Conservation (phyloP, 2,113 vertebrate genomes). For the Sinosuthora webbiana region DNA sequence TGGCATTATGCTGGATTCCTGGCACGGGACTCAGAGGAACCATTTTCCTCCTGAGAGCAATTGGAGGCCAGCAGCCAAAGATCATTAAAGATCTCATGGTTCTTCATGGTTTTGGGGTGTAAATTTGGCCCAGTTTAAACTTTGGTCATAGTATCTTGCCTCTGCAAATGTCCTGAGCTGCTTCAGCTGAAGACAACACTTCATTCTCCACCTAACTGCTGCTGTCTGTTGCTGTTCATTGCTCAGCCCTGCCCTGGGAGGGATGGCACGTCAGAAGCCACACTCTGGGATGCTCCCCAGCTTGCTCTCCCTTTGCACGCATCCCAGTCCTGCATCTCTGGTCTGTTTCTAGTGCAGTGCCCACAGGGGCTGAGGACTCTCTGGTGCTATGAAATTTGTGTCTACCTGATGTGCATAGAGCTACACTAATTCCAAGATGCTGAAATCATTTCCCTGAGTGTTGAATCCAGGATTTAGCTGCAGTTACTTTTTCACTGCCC, state of each 20-base stretch:
- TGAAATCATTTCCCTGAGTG: background rate
- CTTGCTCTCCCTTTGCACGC: background rate
- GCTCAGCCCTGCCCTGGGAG: background rate
- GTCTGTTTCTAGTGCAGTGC: background rate
- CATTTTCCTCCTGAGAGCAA: background rate
- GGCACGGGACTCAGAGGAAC: background rate
- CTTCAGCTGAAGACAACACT: background rate
- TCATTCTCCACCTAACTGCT: background rate
- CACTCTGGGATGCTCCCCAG: rapidly evolving
- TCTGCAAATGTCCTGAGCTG: background rate
- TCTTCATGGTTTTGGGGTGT: background rate
- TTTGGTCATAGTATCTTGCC: background rate
- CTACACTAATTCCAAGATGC: background rate
- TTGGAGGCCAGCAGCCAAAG: background rate
- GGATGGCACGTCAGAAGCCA: rapidly evolving
- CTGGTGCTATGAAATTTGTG: background rate
- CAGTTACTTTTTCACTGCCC: background rate
- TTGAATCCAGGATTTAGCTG: background rate
- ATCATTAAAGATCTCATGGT: background rate
- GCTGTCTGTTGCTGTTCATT: background rate
- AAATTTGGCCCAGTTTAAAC: background rate
- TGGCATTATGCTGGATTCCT: background rate
- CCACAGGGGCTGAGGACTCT: background rate
- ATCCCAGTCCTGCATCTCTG: background rate
- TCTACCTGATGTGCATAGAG: background rate